Evolutionary conservation across 2,888 invertebrate species (phyloP), one percentile per base, ranked within the genome.

Genomic region (Tiliacea citrago): DNA sequence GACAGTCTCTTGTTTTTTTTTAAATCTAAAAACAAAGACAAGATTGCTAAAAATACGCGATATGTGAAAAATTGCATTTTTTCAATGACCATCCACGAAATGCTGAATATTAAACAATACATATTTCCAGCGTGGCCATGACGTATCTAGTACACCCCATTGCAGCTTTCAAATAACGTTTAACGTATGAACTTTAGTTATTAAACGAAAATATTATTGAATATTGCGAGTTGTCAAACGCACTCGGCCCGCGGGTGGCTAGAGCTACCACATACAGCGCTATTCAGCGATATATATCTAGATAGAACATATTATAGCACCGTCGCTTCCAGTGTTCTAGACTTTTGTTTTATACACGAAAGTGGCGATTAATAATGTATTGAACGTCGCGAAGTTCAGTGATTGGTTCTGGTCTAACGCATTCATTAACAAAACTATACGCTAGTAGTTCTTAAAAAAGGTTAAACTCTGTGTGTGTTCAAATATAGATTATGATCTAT

Each of bases 141-240:
- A 75, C 75, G 63, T 73, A 78, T 81, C 29, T 76, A 77, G 62
- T 58, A 51, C 55, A 75, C 76, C 67, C 79, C 71, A 84, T 63
- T 73, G 77, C 79, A 75, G 74, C 68, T 74, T 80, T 83, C 74
- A 80, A 85, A 87, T 81, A 79, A 70, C 76, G 70, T 88, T 82
- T 80, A 88, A 81, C 77, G 74, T 79, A 84, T 82, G 83, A 87
- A 87, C 86, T 88, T 83, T 82, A 77, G 71, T 79, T 79, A 82
- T 78, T 84, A 83, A 82, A 86, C 82, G 83, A 81, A 85, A 87
- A 80, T 85, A 87, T 87, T 92, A 92, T 93, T 92, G 94, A 93
- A 94, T 94, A 92, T 93, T 89, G 91, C 85, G 89, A 91, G 90
- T 90, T 94, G 94, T 94, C 95, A 94, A 91, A 87, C 88, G 89